A percentile compares a stretch with the other conserved stretches of the same genome.
Conservation (phyloP, 1,140 invertebrate genomes). For the Drosophila kanapiae region DNA sequence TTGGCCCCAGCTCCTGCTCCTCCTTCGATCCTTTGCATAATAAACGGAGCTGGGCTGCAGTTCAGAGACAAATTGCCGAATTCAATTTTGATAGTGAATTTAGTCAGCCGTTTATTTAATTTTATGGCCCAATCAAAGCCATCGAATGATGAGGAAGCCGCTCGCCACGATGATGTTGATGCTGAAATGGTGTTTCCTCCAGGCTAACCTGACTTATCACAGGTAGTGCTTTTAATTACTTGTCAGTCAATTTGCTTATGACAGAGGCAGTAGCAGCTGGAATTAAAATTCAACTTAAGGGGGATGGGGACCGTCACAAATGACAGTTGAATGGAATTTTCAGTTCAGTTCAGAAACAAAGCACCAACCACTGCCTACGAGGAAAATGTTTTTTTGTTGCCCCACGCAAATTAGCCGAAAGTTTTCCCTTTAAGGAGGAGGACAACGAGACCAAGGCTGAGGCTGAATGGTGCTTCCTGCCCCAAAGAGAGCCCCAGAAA, state of each 20-base stretch:
- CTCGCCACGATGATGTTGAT: background rate
- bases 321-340: conserved; percentile 76
- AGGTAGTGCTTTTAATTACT: conserved; percentile 64
- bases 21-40: conserved; percentile 63
- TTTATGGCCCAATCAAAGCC: conserved; percentile 66
- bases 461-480: conserved; percentile 2
- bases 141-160: conserved; percentile 23
- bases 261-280: conserved; percentile 26
- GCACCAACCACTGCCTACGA: conserved; percentile 49
- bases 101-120: conserved; percentile 77
- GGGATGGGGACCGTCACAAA: conserved; percentile 46
- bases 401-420: conserved; percentile 76
- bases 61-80: conserved; percentile 77
- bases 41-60: conserved; percentile 52
- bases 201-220: conserved; percentile 15
- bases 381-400: conserved; percentile 75
- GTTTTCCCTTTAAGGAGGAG: conserved; percentile 43
- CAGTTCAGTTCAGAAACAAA: conserved; percentile 61
- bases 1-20: conserved; percentile 27
- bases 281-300: conserved; percentile 56
- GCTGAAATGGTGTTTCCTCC: background rate
- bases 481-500: conserved; percentile 55
- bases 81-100: conserved; percentile 80
- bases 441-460: background rate
- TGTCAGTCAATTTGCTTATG: conserved; percentile 69